phyloP scores from a whole-genome alignment of 2,888 invertebrate species.

The Xestoiulus laeticollis region DNA sequence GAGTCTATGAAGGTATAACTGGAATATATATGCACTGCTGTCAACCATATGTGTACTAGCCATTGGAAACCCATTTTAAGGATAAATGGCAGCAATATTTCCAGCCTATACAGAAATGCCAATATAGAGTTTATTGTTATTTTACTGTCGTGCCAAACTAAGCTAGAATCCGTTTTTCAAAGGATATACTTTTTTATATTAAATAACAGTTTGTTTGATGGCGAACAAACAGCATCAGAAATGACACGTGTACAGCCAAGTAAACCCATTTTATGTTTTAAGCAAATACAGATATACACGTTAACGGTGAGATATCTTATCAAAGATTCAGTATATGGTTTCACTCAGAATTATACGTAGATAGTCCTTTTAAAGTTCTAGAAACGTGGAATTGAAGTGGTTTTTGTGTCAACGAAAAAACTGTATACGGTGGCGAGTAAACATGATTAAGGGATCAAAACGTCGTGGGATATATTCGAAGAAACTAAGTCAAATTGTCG shows the following conservation, averaged over 20 bases:
- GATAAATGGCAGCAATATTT: conserved; percentile 6
- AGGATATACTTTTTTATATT: conserved; percentile 1
- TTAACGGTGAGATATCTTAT: neutral
- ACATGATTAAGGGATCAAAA: conserved; percentile 11
- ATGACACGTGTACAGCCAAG: neutral
- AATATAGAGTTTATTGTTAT: conserved; percentile 33
- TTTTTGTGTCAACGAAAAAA: neutral
- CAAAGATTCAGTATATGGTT: neutral
- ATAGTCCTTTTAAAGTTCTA: neutral
- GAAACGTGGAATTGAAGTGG: neutral
- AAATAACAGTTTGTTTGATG: conserved; percentile 1
- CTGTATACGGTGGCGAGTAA: neutral
- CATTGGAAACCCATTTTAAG: neutral
- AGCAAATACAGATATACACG: neutral
- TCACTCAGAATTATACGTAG: neutral
- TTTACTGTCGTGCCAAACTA: neutral
- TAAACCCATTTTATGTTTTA: conserved; percentile 17
- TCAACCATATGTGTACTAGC: neutral
- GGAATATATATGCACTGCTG: neutral
- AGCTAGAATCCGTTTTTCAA: neutral
- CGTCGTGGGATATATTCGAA: neutral
- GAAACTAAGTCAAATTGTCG: conserved; percentile 16
- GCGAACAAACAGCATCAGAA: neutral
- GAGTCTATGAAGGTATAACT: neutral
- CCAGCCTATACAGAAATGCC: conserved; percentile 3